These are phyloP conservation scores for Colaptes auratus DNA, from an alignment of 2,113 vertebrate species.

Conservation along the genomic window DNA sequence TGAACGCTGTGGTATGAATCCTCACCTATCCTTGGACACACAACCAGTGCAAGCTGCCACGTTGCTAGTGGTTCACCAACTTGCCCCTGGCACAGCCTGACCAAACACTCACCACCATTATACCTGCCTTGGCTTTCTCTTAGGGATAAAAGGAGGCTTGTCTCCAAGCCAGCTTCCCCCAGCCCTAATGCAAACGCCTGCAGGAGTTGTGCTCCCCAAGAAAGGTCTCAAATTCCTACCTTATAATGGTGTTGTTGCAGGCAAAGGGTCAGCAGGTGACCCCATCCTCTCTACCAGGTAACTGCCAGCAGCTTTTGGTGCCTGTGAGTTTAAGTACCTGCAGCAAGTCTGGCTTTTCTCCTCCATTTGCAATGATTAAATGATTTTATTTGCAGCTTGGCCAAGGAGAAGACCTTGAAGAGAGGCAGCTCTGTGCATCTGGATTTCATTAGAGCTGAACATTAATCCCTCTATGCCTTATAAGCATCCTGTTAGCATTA, in stretches of 20 bases:
- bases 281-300: neutral
- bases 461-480: constrained; percentile 64
- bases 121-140: neutral
- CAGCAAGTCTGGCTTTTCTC: neutral
- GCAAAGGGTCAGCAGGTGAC: neutral
- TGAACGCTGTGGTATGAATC: rapidly evolving
- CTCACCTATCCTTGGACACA: neutral
- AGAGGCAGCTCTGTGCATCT: constrained; percentile 59
- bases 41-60: neutral
- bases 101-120: neutral
- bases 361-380: constrained; percentile 26
- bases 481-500: constrained; percentile 36
- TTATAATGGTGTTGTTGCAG: neutral
- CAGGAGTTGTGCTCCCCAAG: rapidly evolving
- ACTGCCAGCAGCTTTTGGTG: neutral
- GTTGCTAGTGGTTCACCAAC: neutral
- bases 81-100: neutral
- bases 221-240: neutral
- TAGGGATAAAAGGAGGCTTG: neutral
- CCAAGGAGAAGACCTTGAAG: constrained; percentile 13
- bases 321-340: neutral
- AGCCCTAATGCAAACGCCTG: neutral
- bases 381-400: constrained; percentile 36
- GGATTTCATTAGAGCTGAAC: constrained; percentile 58
- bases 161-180: neutral